Base-by-base conservation (phyloP, 2,888 invertebrate genomes). In the Caenorhabditis virilis region DNA sequence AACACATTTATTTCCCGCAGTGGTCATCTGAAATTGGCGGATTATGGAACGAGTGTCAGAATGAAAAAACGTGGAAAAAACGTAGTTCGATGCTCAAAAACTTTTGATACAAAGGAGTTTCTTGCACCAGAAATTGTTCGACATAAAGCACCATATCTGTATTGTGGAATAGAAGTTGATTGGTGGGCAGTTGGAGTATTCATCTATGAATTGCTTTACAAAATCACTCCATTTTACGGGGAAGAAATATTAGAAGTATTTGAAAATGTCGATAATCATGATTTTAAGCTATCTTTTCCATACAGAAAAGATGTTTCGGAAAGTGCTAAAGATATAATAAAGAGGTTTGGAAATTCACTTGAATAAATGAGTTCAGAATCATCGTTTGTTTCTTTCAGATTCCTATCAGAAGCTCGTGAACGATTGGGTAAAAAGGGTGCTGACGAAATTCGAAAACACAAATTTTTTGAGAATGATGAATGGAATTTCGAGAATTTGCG, bases 21-120 rank as follows among this genome's bases (percentile, higher is more conserved):
- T 57, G 98, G 98, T 7, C 98, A 98, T 85, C 87, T 98, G 63
- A 98, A 97, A 56, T 86, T 98, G 78, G 95, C 98, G n/a, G 98
- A 98, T 86, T 98, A 99, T 87, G 98, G 98, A 52, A 98, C 98
- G 16, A 98, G 98, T 85, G 95, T 98, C 92, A 89, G 93, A 82
- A 95, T 98, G 95, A 94, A 95, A 76, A 42, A 46, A 23, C 49
- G 66, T 38, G 73, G 73, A n/a, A n/a, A n/a, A n/a, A n/a, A n/a
- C 38, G 65, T 67, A 4, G 75, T 75, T 7, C 36, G 56, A 26
- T 72, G 68, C 23, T 67, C 69, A 15, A 68, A 63, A 95, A 97
- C 98, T 7, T 97, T 99, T 11, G 98, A 98, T 33, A 99, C 98
- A 6, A 98, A 98, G 9, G 98, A 99, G 86, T 99, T 99, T 84